Percentiles rank a stretch among this genome's conserved stretches.
Evolutionary conservation across 2,888 invertebrate genomes (phyloP).

Genomic region (Acronicta aceris): DNA sequence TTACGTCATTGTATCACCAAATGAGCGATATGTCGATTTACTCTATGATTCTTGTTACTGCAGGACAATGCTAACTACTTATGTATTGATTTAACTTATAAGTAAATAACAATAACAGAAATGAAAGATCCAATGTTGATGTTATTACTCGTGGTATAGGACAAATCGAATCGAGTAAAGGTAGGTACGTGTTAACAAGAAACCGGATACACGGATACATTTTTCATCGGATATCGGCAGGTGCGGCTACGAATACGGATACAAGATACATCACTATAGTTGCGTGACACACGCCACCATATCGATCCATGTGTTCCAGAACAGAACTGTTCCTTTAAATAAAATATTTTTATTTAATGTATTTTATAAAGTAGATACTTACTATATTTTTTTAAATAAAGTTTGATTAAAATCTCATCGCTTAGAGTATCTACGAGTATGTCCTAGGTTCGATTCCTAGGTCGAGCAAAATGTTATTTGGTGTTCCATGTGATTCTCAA

Average conservation of each 20-base stretch:
- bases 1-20: no score
- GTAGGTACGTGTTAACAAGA: background rate
- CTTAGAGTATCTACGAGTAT: no score
- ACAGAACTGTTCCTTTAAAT: conserved; percentile 28
- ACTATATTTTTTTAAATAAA: no score
- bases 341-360: conserved; percentile 27
- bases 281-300: conserved; percentile 69
- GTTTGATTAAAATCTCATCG: no score
- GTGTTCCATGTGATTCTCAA: no score
- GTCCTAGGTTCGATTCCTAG: no score
- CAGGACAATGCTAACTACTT: no score
- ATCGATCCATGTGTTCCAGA: conserved; percentile 62
- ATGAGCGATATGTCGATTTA: no score
- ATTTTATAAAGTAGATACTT: conserved; percentile 27
- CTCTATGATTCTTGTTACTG: no score
- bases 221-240: conserved; percentile 5
- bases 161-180: background rate
- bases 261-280: conserved; percentile 42
- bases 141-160: background rate
- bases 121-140: background rate
- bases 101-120: no score
- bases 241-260: conserved; percentile 20
- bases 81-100: no score
- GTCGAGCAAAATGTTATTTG: no score
- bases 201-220: background rate